Conservation (phyloP, 1,140 invertebrate species). For the Diorhabda sublineata region DNA sequence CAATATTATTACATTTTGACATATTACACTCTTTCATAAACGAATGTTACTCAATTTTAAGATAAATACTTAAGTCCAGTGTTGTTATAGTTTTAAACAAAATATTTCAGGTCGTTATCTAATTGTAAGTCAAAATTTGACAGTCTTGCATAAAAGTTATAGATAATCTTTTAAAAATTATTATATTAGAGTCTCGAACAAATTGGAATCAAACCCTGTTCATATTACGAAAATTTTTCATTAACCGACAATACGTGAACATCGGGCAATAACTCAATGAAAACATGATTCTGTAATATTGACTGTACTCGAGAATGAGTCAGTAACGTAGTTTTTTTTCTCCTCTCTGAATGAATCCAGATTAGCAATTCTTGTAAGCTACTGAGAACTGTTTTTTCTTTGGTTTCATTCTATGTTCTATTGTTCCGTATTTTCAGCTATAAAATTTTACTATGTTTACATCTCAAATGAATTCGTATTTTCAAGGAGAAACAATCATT, state of each 20-base stretch:
- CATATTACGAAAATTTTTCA: slow-evolving; percentile 4
- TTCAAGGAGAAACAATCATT: slow-evolving; percentile 3
- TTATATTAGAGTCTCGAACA: slow-evolving; percentile 7
- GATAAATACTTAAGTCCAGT: slow-evolving; percentile 5
- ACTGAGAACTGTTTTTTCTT: slow-evolving; percentile 7
- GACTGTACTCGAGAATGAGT: slow-evolving; percentile 6
- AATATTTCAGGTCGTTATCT: slow-evolving; percentile 7
- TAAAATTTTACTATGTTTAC: slow-evolving; percentile 7
- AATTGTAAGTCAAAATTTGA: slow-evolving; percentile 4
- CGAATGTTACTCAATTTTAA: slow-evolving; percentile 4
- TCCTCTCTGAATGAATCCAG: slow-evolving; percentile 6
- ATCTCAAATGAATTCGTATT: slow-evolving; percentile 7
- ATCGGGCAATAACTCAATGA: slow-evolving; percentile 6
- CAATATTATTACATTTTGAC: slow-evolving; percentile 4
- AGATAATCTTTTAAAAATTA: slow-evolving; percentile 7
- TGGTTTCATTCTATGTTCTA: slow-evolving; percentile 7
- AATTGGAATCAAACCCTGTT: slow-evolving; percentile 5
- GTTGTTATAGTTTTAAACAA: slow-evolving; percentile 5
- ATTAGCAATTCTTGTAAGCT: slow-evolving; percentile 5
- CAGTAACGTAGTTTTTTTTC: slow-evolving; percentile 7
- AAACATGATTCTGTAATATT: slow-evolving; percentile 7
- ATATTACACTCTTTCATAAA: slow-evolving; percentile 4
- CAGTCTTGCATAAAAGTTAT: slow-evolving; percentile 7
- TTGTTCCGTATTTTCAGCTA: slow-evolving; percentile 7
- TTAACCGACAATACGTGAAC: slow-evolving; percentile 6